phyloP scores from a whole-genome alignment of 2,888 invertebrate species.

The Cataglyphis albicans region DNA sequence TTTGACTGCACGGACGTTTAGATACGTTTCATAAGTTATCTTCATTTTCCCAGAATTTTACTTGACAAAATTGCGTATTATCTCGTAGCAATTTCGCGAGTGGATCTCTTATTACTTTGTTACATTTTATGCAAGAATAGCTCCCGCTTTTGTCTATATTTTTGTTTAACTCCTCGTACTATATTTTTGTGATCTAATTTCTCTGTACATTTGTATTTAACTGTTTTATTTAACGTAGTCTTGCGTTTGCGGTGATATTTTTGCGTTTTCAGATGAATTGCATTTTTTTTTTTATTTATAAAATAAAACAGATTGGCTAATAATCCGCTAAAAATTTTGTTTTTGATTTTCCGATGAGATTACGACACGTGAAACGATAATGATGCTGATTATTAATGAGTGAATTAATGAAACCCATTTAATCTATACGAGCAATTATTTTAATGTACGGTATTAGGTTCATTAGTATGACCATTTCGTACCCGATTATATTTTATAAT shows the following conservation, averaged over 20 bases:
- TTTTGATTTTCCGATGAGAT: neutral
- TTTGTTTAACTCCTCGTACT: constrained; percentile 3
- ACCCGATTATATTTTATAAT: constrained; percentile 43
- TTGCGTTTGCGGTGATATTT: neutral
- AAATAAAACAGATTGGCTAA: neutral
- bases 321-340: constrained; percentile 10
- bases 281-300: neutral
- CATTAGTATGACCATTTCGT: constrained; percentile 39
- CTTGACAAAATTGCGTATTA: constrained; percentile 74
- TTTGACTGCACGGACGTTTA: constrained; percentile 67
- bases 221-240: constrained; percentile 2
- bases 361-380: constrained; percentile 5
- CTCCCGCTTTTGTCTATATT: neutral
- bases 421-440: constrained; percentile 44
- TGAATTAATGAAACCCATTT: constrained; percentile 36
- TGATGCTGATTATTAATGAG: constrained; percentile 28
- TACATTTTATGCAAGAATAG: constrained; percentile 10
- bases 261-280: neutral
- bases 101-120: constrained; percentile 69
- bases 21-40: constrained; percentile 69
- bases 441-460: constrained; percentile 47
- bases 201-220: neutral
- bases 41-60: constrained; percentile 72
- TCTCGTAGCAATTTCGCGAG: constrained; percentile 68
- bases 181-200: constrained; percentile 9